Evolutionary conservation across 2,113 vertebrate species (phyloP).

Genomic region (Muscicapa adusta): DNA sequence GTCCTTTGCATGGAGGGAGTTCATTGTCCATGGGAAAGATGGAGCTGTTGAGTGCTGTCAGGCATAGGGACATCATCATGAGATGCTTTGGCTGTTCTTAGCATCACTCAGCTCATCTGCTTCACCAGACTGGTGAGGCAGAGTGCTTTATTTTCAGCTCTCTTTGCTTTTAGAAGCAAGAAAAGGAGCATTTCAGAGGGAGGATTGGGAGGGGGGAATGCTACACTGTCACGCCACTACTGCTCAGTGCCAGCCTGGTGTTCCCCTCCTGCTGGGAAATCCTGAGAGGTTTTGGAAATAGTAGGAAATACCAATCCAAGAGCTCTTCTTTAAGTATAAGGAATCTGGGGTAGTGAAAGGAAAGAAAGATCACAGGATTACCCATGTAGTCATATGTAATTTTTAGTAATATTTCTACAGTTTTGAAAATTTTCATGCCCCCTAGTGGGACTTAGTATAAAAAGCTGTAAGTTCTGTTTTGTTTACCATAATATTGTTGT

Average conservation of each 20-base stretch:
- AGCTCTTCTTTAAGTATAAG: neutral
- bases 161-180: neutral
- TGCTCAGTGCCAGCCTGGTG: neutral
- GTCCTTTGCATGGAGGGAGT: neutral
- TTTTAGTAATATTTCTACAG: neutral
- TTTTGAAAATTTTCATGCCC: neutral
- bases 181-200: neutral
- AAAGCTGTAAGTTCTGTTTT: neutral
- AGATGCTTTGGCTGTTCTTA: neutral
- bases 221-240: rapidly evolving
- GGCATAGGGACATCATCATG: rapidly evolving
- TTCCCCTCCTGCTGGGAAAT: neutral
- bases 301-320: neutral
- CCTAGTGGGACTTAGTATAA: neutral
- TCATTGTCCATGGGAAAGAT: neutral
- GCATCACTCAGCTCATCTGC: neutral
- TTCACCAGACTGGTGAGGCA: neutral
- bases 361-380: neutral
- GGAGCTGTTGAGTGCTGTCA: neutral
- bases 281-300: neutral
- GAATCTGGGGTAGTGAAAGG: neutral
- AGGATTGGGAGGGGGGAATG: neutral
- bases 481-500: neutral
- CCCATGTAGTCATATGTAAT: neutral
- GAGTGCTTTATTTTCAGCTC: neutral